Evolutionary conservation across 1,140 invertebrate species (phyloP), one percentile per base, ranked within the genome.

Genomic region (Zaprionus ghesquierei): DNA sequence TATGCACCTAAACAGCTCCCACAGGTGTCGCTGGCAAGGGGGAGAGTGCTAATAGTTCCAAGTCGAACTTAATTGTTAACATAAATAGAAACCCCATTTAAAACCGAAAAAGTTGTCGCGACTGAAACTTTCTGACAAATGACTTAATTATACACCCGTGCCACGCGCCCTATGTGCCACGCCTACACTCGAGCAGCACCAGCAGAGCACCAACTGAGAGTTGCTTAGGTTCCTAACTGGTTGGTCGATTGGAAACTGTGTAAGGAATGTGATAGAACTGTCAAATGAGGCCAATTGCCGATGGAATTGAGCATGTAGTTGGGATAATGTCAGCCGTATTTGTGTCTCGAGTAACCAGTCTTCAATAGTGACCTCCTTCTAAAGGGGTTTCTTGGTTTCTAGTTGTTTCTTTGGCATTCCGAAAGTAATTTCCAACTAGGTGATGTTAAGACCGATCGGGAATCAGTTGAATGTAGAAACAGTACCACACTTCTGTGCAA

Each of bases 61-160:
- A 15, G 15, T 15, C 2, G 35, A 38, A 38, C n/a, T 44, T 44
- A 44, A 44, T 44, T 44, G 41, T 12, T 20, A 2, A 20, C 18
- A 20, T 4, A 10, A 20, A 46, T 46, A 46, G 18, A 10, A 46
- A 22, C n/a, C n/a, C n/a, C 49, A 1, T 25, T 41, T 10, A n/a
- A 41, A 15, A 23, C 60, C 18, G 51, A 15, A 33, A 70, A 54
- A 79, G 75, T 70, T 78, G 51, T 33, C 29, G 64, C 62, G 49
- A 54, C 22, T 55, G 15, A 55, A 69, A 64, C 51, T 60, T 66
- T 18, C 41, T 55, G 58, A 58, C 49, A 69, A 82, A 84, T 72
- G 63, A 76, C 70, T 84, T 82, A 82, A 82, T 82, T 82, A 82
- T 54, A 66, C 49, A 63, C 75, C 51, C 35, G 35, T 22, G 62